These are phyloP conservation scores for Urophycis tenuis DNA, from an alignment of 2,797 vertebrate genomes.

Conservation along the genomic window DNA sequence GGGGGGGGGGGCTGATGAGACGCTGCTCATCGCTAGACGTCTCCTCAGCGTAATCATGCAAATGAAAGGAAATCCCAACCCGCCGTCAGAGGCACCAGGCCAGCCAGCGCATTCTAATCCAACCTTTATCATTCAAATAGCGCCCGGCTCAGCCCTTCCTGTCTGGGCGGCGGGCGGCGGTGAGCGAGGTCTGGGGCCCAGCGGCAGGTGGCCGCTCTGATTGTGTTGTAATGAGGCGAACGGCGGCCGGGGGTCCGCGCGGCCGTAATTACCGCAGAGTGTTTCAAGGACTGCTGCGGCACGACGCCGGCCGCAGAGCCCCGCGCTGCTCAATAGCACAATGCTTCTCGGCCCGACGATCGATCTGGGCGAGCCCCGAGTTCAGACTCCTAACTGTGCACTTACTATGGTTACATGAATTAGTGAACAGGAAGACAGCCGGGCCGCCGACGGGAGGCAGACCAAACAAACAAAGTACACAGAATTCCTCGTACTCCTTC, in stretches of 20 bases:
- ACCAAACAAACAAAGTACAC: background rate
- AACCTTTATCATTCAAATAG: slow-evolving; percentile 49
- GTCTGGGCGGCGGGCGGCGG: slow-evolving; percentile 31
- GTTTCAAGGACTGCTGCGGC: slow-evolving; percentile 29
- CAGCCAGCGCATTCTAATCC: slow-evolving; percentile 46
- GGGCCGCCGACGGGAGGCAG: background rate
- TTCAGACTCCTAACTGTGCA: slow-evolving; percentile 39
- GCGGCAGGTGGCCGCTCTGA: slow-evolving; percentile 61
- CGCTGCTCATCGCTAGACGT: background rate
- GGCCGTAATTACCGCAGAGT: slow-evolving; percentile 54
- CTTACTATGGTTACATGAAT: slow-evolving; percentile 32
- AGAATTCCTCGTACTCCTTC: background rate
- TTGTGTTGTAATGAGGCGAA: slow-evolving; percentile 53
- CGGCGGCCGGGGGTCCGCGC: slow-evolving; percentile 5
- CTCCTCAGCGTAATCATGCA: slow-evolving; percentile 5
- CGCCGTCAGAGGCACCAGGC: slow-evolving; percentile 32
- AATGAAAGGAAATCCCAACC: slow-evolving; percentile 24
- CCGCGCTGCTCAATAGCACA: slow-evolving; percentile 45
- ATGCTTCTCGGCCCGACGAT: slow-evolving; percentile 46
- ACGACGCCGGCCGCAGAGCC: slow-evolving; percentile 43
- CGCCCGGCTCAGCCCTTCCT: slow-evolving; percentile 8
- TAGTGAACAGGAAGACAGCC: slow-evolving; percentile 29
- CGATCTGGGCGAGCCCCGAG: slow-evolving; percentile 43
- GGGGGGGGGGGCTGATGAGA: background rate
- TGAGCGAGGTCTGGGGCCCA: slow-evolving; percentile 33